Conservation (phyloP, 2,113 vertebrate species). For the Saccopteryx leptura region DNA sequence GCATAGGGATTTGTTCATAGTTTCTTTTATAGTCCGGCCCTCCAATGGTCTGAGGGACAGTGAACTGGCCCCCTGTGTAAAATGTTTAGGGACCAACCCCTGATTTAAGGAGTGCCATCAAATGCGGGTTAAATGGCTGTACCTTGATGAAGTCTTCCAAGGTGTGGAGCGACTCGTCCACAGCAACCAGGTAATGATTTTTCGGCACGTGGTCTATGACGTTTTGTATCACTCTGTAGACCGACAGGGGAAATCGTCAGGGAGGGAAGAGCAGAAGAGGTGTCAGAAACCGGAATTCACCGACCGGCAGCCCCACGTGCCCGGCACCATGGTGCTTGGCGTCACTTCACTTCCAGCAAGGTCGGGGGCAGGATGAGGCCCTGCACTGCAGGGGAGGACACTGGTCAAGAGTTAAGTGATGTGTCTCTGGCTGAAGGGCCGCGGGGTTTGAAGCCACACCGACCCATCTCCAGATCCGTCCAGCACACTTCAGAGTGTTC, state of each 20-base stretch:
- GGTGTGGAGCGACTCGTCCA: conserved; percentile 91
- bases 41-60: too few relatives aligned
- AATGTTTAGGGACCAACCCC: too few relatives aligned
- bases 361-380: too few relatives aligned
- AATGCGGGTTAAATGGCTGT: rapidly evolving
- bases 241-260: rapidly evolving
- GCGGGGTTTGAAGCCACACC: too few relatives aligned
- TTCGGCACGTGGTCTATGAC: conserved; percentile 91
- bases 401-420: neutral
- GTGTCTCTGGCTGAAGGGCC: neutral
- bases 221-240: conserved; percentile 93
- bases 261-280: neutral
- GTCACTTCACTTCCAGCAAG: neutral
- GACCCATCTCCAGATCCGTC: too few relatives aligned
- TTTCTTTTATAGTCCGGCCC: too few relatives aligned
- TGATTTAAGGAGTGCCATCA: neutral
- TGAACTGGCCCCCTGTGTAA: too few relatives aligned
- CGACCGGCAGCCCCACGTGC: rapidly evolving
- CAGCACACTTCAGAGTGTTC: rapidly evolving
- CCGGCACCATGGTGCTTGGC: rapidly evolving
- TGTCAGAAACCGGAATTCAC: neutral
- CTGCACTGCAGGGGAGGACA: neutral
- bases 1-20: too few relatives aligned
- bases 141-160: conserved; percentile 94
- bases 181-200: conserved; percentile 92